Percentiles rank a stretch among this genome's conserved stretches.
These are phyloP conservation scores for Megaceryle torquata DNA, from an alignment of 2,113 vertebrate species.

Conservation along the genomic window DNA sequence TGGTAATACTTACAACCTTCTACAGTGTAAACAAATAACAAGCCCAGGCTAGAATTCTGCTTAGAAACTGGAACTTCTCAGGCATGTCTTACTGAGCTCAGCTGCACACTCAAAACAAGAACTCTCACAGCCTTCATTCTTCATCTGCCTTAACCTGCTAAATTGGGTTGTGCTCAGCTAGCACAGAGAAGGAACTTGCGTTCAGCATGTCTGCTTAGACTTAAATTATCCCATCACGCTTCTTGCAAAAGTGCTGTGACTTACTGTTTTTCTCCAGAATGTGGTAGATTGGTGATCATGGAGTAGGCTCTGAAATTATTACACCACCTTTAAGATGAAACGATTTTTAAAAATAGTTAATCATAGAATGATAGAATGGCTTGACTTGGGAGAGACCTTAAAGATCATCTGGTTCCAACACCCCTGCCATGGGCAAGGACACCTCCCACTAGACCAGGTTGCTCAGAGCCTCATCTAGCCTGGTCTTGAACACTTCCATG, in stretches of 20 bases:
- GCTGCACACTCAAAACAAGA: neutral
- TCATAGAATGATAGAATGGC: too few species aligned
- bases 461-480: too few species aligned
- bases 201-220: neutral
- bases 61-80: constrained; percentile 37
- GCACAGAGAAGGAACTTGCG: rapidly evolving
- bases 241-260: neutral
- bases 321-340: neutral
- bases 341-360: neutral
- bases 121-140: neutral
- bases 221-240: neutral
- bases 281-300: neutral
- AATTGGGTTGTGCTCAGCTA: neutral
- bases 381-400: too few species aligned
- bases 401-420: too few species aligned
- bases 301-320: neutral
- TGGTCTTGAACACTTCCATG: too few species aligned
- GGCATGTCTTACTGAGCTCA: neutral
- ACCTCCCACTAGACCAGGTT: too few species aligned
- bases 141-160: neutral
- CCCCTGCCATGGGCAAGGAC: too few species aligned
- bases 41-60: constrained; percentile 30
- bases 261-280: neutral
- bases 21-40: constrained; percentile 39
- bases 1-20: neutral